A percentile compares a stretch with the other conserved stretches of the same genome.
These are phyloP conservation scores for Rhopalosiphum nymphaeae DNA, from an alignment of 2,888 invertebrate species.

Conservation along the genomic window DNA sequence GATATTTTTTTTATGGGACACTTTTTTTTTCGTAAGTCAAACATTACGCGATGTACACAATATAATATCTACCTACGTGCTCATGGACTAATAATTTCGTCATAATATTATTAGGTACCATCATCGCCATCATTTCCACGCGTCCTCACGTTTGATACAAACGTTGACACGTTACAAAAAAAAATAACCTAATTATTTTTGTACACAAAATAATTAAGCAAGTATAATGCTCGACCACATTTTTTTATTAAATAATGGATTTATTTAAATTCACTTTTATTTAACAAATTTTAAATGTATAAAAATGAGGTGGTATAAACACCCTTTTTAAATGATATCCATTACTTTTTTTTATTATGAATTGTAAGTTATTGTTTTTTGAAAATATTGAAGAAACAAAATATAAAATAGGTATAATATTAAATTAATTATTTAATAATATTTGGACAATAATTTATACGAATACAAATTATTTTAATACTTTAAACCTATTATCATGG, in stretches of 20 bases:
- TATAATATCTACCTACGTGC: conserved; percentile 16
- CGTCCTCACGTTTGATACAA: background rate
- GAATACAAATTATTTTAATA: background rate
- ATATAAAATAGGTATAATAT: background rate
- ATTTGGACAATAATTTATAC: background rate
- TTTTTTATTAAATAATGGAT: background rate
- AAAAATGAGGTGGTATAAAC: background rate
- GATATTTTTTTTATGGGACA: conserved; percentile 1
- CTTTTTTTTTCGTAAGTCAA: conserved; percentile 9
- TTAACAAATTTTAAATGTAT: background rate
- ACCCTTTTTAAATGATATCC: background rate
- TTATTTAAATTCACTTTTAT: background rate
- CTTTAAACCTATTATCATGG: background rate
- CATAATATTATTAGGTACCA: background rate
- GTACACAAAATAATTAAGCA: background rate
- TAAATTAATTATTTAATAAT: background rate
- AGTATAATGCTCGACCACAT: background rate
- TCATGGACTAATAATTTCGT: background rate
- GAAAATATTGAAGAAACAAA: background rate
- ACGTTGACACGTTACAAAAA: background rate
- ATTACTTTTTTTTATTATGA: background rate
- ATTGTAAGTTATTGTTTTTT: background rate
- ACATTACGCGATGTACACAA: background rate
- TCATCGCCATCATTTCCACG: background rate
- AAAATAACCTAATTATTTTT: background rate